These are phyloP conservation scores for Lasioglossum zephyrum DNA, from an alignment of 2,888 invertebrate genomes.

Conservation along the genomic window DNA sequence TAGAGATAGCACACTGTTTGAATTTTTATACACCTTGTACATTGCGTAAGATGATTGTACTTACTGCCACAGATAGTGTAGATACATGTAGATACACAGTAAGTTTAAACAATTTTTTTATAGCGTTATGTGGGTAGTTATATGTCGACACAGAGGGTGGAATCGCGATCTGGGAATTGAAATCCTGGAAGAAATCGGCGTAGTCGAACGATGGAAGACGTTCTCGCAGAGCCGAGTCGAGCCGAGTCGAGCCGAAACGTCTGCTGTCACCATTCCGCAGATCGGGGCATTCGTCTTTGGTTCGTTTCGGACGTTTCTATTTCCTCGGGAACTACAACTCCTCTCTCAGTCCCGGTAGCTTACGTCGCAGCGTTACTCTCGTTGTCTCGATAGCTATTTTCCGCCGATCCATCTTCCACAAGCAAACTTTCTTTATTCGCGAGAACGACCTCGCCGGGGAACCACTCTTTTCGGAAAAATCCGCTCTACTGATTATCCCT, in stretches of 20 bases:
- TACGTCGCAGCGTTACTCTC: neutral
- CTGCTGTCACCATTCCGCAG: constrained; percentile 29
- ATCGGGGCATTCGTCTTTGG: constrained; percentile 41
- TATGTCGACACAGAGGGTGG: constrained; percentile 13
- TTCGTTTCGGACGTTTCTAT: constrained; percentile 43
- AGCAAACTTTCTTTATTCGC: neutral
- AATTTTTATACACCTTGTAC: neutral
- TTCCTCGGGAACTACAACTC: constrained; percentile 27
- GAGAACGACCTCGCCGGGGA: neutral
- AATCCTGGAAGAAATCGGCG: constrained; percentile 42
- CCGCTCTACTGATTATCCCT: neutral
- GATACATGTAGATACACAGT: no score
- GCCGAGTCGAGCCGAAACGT: neutral
- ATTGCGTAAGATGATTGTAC: no score
- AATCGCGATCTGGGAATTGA: constrained; percentile 54
- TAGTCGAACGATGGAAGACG: constrained; percentile 32
- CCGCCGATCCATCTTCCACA: neutral
- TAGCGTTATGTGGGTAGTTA: no score
- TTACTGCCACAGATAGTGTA: no score
- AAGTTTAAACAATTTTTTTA: no score
- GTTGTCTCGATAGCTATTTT: neutral
- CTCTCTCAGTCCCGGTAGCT: neutral
- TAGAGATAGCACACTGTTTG: neutral
- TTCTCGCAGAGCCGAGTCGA: neutral
- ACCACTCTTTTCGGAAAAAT: neutral